Conservation (phyloP, 2,888 invertebrate genomes). For the Drosophila mulleri region DNA sequence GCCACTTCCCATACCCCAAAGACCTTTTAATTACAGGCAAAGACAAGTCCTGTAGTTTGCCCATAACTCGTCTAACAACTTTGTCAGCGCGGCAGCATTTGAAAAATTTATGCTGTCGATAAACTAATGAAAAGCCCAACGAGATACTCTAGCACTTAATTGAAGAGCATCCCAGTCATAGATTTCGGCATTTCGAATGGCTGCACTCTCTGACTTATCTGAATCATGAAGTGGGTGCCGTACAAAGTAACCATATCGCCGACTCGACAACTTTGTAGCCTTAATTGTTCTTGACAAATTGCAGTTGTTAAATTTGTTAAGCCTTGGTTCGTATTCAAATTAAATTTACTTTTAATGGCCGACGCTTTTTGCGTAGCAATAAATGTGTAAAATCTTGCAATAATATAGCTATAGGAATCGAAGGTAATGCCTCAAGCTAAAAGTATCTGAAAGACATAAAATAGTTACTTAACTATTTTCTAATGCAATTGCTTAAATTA, state of each 20-base stretch:
- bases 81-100: constrained; percentile 54
- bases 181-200: constrained; percentile 41
- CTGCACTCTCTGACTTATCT: constrained; percentile 28
- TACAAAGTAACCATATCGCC: constrained; percentile 39
- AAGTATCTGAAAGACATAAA: neutral
- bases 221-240: constrained; percentile 42
- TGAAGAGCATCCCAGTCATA: constrained; percentile 60
- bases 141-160: constrained; percentile 64
- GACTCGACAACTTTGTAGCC: constrained; percentile 20
- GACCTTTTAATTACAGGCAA: constrained; percentile 65
- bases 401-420: neutral
- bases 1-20: constrained; percentile 35
- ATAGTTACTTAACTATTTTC: neutral
- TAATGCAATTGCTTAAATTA: no score
- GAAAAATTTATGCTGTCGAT: constrained; percentile 71
- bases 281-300: constrained; percentile 27
- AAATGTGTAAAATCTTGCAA: neutral
- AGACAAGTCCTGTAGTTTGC: constrained; percentile 33
- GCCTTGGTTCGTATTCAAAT: constrained; percentile 36
- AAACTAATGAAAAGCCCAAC: constrained; percentile 76
- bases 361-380: neutral
- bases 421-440: neutral
- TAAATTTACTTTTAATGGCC: constrained; percentile 24
- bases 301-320: constrained; percentile 28
- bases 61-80: constrained; percentile 59